Percentiles rank a stretch among this genome's conserved stretches.
phyloP scores from a whole-genome alignment of 2,113 vertebrate species.

The Spilogale gracilis region DNA sequence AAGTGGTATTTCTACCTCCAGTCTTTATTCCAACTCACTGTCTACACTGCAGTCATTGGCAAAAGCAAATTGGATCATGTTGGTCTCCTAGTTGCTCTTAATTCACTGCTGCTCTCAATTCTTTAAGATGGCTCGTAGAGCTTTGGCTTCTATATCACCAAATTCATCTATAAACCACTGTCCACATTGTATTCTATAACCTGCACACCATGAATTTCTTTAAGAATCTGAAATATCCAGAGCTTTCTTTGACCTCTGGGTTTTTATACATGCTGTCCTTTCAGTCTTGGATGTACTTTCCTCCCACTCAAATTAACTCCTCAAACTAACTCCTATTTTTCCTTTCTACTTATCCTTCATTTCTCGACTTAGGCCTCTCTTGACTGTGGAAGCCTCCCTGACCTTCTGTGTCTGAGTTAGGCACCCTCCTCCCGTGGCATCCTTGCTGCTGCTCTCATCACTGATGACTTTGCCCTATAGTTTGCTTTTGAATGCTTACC shows the following conservation, averaged over 20 bases:
- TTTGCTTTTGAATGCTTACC: neutral
- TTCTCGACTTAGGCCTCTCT: neutral
- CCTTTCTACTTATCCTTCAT: neutral
- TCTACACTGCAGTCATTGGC: neutral
- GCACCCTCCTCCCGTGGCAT: accelerated
- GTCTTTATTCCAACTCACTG: neutral
- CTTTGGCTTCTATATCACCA: neutral
- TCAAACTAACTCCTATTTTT: neutral
- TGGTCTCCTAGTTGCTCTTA: neutral
- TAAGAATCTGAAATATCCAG: neutral
- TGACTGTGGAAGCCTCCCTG: neutral
- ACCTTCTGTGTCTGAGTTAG: neutral
- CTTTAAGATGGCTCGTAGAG: neutral
- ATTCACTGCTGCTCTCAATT: neutral
- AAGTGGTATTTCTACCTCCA: neutral
- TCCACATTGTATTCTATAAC: neutral
- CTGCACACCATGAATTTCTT: neutral
- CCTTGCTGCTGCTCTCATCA: neutral
- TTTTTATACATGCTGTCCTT: neutral
- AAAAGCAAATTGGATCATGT: neutral
- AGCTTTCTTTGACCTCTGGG: neutral
- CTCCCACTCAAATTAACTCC: neutral
- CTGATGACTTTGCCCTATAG: neutral
- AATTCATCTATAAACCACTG: neutral
- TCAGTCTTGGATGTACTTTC: neutral